Percentiles rank a stretch among this genome's conserved stretches.
Conservation (phyloP, 2,888 invertebrate genomes). For the Xanthorhoe spadicearia region DNA sequence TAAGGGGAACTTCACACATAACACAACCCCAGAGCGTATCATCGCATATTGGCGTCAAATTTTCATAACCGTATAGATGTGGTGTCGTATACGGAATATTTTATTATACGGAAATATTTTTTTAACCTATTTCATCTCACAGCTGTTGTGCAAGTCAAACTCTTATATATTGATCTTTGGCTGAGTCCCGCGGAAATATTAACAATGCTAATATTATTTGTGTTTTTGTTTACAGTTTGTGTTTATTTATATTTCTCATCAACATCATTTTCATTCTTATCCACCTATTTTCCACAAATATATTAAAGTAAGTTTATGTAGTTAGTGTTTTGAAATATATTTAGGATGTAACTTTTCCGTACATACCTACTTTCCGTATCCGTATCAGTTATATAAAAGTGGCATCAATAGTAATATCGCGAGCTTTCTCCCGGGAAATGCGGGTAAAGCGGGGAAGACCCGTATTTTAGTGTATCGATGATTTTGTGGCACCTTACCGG, state of each 20-base stretch:
- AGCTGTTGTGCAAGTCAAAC: too few relatives aligned
- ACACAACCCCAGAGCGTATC: slow-evolving; percentile 66
- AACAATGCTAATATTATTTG: too few relatives aligned
- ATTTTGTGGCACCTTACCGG: slow-evolving; percentile 59
- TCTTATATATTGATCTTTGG: too few relatives aligned
- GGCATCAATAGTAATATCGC: slow-evolving; percentile 30
- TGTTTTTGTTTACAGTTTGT: too few relatives aligned
- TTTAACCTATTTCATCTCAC: too few relatives aligned
- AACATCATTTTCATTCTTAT: too few relatives aligned
- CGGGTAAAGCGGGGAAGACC: slow-evolving; percentile 54
- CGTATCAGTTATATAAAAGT: background rate
- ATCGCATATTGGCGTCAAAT: slow-evolving; percentile 80
- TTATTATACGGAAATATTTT: too few relatives aligned
- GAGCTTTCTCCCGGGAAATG: slow-evolving; percentile 69
- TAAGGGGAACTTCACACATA: slow-evolving; percentile 54
- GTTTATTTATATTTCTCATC: too few relatives aligned
- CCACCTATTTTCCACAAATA: too few relatives aligned
- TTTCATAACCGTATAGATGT: slow-evolving; percentile 67
- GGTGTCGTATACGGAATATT: background rate
- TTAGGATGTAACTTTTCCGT: background rate
- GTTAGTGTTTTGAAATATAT: too few relatives aligned
- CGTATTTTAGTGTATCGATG: slow-evolving; percentile 70
- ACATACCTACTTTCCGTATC: background rate
- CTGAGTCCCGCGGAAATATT: too few relatives aligned
- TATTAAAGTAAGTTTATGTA: too few relatives aligned